Percentiles rank a stretch among this genome's conserved stretches.
Evolutionary conservation across 1,140 invertebrate species (phyloP).

Genomic region (Apis laboriosa): DNA sequence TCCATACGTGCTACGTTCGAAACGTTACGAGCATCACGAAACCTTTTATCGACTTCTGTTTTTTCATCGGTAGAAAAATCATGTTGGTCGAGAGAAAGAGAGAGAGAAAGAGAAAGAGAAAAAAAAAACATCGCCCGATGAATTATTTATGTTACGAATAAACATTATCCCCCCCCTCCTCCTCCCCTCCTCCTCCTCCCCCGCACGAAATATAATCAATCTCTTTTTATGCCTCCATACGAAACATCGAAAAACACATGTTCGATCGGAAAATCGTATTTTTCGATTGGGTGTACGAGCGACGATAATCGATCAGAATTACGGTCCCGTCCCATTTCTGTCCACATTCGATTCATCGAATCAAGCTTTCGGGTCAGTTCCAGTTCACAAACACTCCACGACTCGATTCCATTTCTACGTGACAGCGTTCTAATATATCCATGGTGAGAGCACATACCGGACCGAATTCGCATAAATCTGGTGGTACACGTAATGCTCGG

Average conservation of each 20-base stretch:
- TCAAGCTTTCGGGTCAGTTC: constrained; percentile 9
- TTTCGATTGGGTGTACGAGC: background rate
- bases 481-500: constrained; percentile 51
- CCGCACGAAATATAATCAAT: background rate
- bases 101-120: no score
- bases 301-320: constrained; percentile 19
- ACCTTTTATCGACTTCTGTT: background rate
- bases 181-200: no score
- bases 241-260: background rate
- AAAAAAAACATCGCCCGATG: no score
- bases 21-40: background rate
- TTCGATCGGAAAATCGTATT: background rate
- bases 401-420: constrained; percentile 42
- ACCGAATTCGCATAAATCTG: constrained; percentile 62
- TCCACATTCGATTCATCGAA: background rate
- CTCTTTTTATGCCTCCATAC: background rate
- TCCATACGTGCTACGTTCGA: background rate
- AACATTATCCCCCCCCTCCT: background rate
- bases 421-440: constrained; percentile 51
- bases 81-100: background rate
- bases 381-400: constrained; percentile 35
- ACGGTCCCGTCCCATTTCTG: constrained; percentile 48
- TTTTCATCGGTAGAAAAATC: background rate
- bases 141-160: background rate
- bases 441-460: constrained; percentile 48